Evolutionary conservation across 2,888 invertebrate genomes (phyloP), one percentile per base, ranked within the genome.

Genomic region (Phania funesta): DNA sequence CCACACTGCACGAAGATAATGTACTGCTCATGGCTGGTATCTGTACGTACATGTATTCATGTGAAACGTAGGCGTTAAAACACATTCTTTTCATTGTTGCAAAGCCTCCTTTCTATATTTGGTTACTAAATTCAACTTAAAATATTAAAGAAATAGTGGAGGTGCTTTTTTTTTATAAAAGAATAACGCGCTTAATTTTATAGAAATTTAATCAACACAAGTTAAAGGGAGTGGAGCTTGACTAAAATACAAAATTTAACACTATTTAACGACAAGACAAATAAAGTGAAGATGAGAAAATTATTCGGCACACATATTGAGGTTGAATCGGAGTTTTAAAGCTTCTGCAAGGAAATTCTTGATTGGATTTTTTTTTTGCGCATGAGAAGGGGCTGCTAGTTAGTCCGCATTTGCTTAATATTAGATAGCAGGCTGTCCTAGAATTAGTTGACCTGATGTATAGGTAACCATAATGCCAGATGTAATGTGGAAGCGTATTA

Each of bases 11-110:
- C 48, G 50, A 26, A 60, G 48, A 58, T 67, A 67, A 41, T 58
- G 41, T 60, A 18, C 48, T 58, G 16, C 20, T 52, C 20, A n/a
- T 22, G 29, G 35, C 1, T 41, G 38, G 3, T 13, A 60, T 11
- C 38, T 4, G 38, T 0, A 46, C 32, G 20, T 11, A n/a, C 64
- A 32, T 64, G 65, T 18, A 65, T 18, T 56, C 46, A 26, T 5
- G n/a, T 13, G 50, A 50, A 67, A 50, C 32, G 75, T 76, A 76
- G 75, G 75, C 75, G 67, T 76, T 76, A 32, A 58, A 67, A 60
- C 20, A 60, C 18, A 54, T 41, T 7, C 52, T 62, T 41, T 65
- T 44, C 32, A n/a, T 29, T 48, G 35, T 41, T 41, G 16, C 29
- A 6, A 4, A 29, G 29, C 5, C 29, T 16, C n/a, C 18, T 64